These are phyloP conservation scores for Ypsolopha sequella DNA, from an alignment of 2,888 invertebrate genomes.

Conservation along the genomic window DNA sequence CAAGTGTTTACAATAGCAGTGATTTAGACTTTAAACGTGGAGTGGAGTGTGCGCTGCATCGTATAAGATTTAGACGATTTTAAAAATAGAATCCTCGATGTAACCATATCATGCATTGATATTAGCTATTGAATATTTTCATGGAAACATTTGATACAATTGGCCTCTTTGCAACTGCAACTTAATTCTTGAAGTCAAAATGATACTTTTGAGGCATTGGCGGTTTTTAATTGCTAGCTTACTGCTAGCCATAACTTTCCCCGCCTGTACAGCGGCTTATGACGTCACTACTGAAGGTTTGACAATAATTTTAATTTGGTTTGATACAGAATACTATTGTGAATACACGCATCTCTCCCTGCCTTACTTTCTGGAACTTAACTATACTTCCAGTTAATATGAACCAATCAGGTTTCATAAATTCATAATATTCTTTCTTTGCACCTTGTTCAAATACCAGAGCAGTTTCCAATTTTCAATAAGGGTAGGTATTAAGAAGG, in stretches of 20 bases:
- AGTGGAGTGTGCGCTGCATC: conserved; percentile 36
- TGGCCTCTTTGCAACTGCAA: neutral
- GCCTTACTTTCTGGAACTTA: neutral
- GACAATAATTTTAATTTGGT: conserved; percentile 20
- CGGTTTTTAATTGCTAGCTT: conserved; percentile 26
- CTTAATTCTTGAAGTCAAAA: conserved; percentile 18
- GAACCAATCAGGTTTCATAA: neutral
- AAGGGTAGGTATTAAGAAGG: too few relatives aligned
- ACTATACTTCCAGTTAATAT: neutral
- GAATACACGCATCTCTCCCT: neutral
- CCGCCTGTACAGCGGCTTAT: conserved; percentile 14
- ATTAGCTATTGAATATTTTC: conserved; percentile 2
- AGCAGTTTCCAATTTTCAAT: conserved; percentile 18
- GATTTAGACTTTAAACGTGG: conserved; percentile 27
- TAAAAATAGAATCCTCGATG: conserved; percentile 32
- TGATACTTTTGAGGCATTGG: conserved; percentile 30
- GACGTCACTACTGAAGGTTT: conserved; percentile 32
- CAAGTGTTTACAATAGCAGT: conserved; percentile 38
- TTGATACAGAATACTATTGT: neutral
- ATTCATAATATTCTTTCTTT: conserved; percentile 5
- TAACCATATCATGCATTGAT: conserved; percentile 26
- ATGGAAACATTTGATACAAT: neutral
- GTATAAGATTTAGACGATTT: conserved; percentile 21
- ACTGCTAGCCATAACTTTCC: conserved; percentile 24
- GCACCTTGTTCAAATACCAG: conserved; percentile 25